Evolutionary conservation across 2,888 invertebrate species (phyloP), one percentile per base, ranked within the genome.

Genomic region (Crematogaster levior): DNA sequence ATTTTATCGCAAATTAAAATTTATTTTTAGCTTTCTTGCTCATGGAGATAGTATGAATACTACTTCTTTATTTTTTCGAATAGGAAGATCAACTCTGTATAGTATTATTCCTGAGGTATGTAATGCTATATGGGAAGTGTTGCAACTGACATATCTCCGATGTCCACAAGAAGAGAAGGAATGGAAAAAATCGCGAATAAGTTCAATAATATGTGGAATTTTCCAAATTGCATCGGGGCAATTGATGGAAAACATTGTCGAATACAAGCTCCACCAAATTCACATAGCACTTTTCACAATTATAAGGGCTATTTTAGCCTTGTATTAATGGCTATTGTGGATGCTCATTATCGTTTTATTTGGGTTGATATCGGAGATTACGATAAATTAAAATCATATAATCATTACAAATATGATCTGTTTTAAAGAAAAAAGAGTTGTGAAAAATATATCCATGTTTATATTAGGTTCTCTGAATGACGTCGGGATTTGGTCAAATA

Each of bases 1-100:
- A n/a, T n/a, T n/a, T n/a, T n/a, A n/a, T n/a, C n/a, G n/a, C n/a
- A n/a, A n/a, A n/a, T n/a, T n/a, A n/a, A n/a, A n/a, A n/a, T n/a
- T n/a, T 66, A 30, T 46, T 68, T 48, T 51, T 4, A 51, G 48
- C 1, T 68, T 51, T 51, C 68, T 68, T 12, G 68, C 48, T 68
- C 48, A 68, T 21, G 51, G n/a, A 4, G 34, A 51, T 34, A 68
- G 51, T 10, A 9, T n/a, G 1, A 18, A 18, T 0, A 68, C 68
- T 3, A 51, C 6, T 7, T 12, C 24, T 15, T 68, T 12, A 3
- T 34, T 51, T n/a, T 68, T 12, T 51, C 34, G 51, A 0, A 51
- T 68, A 21, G 48, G 48, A 12, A 68, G 15, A 51, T 68, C 48
- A 34, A 68, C 51, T n/a, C 0, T 66, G 6, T 51, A 51, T 21